A percentile compares a stretch with the other conserved stretches of the same genome.
phyloP scores from a whole-genome alignment of 2,888 invertebrate species.

The Protophormia terraenovae region DNA sequence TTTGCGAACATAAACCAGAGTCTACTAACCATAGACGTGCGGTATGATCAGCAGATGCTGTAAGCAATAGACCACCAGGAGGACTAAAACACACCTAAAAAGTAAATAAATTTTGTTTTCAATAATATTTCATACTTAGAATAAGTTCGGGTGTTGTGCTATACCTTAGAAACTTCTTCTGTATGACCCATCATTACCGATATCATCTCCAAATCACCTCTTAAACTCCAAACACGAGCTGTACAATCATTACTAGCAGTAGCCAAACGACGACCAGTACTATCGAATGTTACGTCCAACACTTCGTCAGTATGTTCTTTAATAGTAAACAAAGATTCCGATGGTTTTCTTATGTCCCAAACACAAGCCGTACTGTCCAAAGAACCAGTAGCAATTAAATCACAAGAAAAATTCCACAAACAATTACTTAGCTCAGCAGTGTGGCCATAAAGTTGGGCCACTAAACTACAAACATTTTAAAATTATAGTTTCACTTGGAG shows the following conservation, averaged over 20 bases:
- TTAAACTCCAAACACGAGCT: slow-evolving; percentile 87
- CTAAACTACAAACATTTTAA: slow-evolving; percentile 81
- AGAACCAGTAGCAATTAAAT: slow-evolving; percentile 86
- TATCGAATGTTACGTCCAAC: slow-evolving; percentile 89
- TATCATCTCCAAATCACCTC: slow-evolving; percentile 83
- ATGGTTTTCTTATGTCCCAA: slow-evolving; percentile 85
- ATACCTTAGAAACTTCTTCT: slow-evolving; percentile 87
- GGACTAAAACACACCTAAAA: slow-evolving; percentile 90
- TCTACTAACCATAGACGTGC: slow-evolving; percentile 87
- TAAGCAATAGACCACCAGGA: slow-evolving; percentile 87
- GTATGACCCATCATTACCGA: slow-evolving; percentile 85
- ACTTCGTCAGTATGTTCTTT: slow-evolving; percentile 87
- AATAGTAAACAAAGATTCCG: slow-evolving; percentile 83
- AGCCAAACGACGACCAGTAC: slow-evolving; percentile 87
- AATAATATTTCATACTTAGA: slow-evolving; percentile 1
- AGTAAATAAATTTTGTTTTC: slow-evolving; percentile 30
- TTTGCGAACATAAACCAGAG: slow-evolving; percentile 87
- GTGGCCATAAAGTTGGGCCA: slow-evolving; percentile 84
- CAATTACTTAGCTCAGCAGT: slow-evolving; percentile 87
- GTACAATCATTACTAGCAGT: slow-evolving; percentile 90
- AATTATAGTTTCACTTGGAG: not conserved
- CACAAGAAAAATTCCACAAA: slow-evolving; percentile 86
- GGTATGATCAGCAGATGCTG: slow-evolving; percentile 89
- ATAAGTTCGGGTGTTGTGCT: too few species aligned
- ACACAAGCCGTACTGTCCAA: slow-evolving; percentile 87